Base-by-base conservation (phyloP, 2,113 vertebrate genomes). In the Rhadina sibilatrix region DNA sequence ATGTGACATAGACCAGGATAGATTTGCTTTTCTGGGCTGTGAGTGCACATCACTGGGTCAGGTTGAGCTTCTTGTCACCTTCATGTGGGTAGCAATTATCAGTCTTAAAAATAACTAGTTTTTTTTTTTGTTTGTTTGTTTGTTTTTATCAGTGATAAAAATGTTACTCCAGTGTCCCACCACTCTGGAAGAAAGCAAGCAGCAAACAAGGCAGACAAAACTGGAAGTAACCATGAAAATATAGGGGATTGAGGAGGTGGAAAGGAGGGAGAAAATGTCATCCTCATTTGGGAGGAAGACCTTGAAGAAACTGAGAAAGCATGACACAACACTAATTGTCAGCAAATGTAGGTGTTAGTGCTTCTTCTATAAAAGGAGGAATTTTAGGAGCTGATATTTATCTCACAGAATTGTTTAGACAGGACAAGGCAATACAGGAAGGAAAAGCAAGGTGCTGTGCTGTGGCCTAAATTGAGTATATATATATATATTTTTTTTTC, bases 211-310 rank as follows among this genome's bases (percentile, higher is more conserved):
- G 35, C 4, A 63, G 20, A 30, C 30, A 83, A 74, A 84, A 30
- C 1, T 18, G 27, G 14, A 71, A 85, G 7, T 9, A 49, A 59
- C 52, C 1, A 49, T 44, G 12, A 70, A 83, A 81, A 40, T 11
- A 68, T 28, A 46, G 11, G 2, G 1, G 2, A 21, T 23, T 18
- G 15, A 60, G 7, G 1, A 3, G 5, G 8, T 60, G 31, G 35
- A 63, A 33, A 4, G 11, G 11, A 33, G 13, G 7, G 30, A 66
- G 11, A 20, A 52, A 77, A 69, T 15, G 27, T 31, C 31, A 35
- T 47, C 24, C 10, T 78, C 9, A 10, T 56, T 19, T 61, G 31
- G 79, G 33, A 71, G 54, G 42, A 81, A 93, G 35, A 59, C 14
- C 15, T 38, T 61, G 33, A 28, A 78, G 38, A 68, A 66, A 50